phyloP scores from a whole-genome alignment of 92 coral and sea anemone species.

The Chrysogorgia sp. region DNA sequence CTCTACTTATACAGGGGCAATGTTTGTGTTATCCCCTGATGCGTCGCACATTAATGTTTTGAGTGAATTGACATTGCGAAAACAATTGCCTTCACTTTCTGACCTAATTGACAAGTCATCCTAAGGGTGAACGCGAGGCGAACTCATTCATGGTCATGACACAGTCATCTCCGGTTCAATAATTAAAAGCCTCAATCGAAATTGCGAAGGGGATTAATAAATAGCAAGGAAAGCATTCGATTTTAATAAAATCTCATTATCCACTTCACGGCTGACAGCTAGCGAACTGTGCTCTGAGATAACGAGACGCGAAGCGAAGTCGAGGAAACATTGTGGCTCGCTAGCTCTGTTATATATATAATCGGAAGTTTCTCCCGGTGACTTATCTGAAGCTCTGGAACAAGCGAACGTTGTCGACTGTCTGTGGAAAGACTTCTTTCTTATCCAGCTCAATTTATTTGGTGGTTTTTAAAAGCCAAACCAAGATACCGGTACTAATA shows the following conservation, averaged over 20 bases:
- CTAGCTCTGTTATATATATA: slow-evolving; percentile 7
- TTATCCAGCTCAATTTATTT: background rate
- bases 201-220: slow-evolving; percentile 34
- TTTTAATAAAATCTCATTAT: slow-evolving; percentile 43
- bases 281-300: slow-evolving; percentile 9
- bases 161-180: slow-evolving; percentile 39
- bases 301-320: background rate
- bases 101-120: slow-evolving; percentile 29
- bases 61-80: background rate
- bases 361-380: background rate
- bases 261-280: slow-evolving; percentile 28
- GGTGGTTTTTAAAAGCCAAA: background rate
- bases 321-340: background rate
- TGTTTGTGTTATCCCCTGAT: slow-evolving; percentile 35
- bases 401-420: background rate
- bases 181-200: slow-evolving; percentile 19
- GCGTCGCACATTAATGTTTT: slow-evolving; percentile 39
- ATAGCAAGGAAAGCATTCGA: slow-evolving; percentile 22
- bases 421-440: too few species aligned
- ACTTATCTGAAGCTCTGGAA: background rate
- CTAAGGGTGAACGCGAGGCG: slow-evolving; percentile 38
- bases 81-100: background rate
- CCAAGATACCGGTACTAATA: too few species aligned
- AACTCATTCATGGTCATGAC: background rate
- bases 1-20: background rate